Base-by-base conservation (phyloP, 2,888 invertebrate species). In the Mycalesis mineus region DNA sequence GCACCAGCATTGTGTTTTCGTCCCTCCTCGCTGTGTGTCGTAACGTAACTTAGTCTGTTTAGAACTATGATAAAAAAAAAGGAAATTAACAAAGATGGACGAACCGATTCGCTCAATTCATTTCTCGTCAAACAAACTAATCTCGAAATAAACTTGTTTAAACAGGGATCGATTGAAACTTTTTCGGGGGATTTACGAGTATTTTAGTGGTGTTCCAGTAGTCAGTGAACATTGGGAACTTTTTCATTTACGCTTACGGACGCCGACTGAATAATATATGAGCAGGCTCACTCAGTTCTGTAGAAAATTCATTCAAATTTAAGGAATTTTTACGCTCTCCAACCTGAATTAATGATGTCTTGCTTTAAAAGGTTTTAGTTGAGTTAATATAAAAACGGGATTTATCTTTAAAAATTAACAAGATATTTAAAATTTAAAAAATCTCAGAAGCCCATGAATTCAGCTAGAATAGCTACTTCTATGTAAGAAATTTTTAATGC, bases 171-270 rank as follows among this genome's bases (percentile, higher is more conserved):
- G 74, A 82, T 79, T 78, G 72, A 70, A 74, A 79, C 82, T 82
- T 74, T 82, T 80, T 73, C 17, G 69, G 77, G 31, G 17, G 33
- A 22, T 78, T 80, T 78, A 78, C 78, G 75, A 76, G 77, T 78
- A 84, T 82, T 86, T 85, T 80, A 78, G 83, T 78, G 80, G 82
- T 80, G 75, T 82, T 84, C 84, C 81, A 83, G 84, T 84, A 80
- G 83, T 81, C 82, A 84, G 84, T 84, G 87, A 87, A 86, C 84
- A 86, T 80, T 79, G 52, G 81, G 81, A 86, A 87, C 83, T 87
- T 88, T 88, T 86, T 86, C 86, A 86, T 88, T 87, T 86, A 84
- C 86, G 80, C 80, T 75, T 68, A 73, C 70, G 78, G 78, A 85
- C 83, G 88, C 75, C 56, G 67, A 65, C 75, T 85, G 87, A 86